Evolutionary conservation across 2,113 vertebrate species (phyloP).

Genomic region (Elachura formosa): DNA sequence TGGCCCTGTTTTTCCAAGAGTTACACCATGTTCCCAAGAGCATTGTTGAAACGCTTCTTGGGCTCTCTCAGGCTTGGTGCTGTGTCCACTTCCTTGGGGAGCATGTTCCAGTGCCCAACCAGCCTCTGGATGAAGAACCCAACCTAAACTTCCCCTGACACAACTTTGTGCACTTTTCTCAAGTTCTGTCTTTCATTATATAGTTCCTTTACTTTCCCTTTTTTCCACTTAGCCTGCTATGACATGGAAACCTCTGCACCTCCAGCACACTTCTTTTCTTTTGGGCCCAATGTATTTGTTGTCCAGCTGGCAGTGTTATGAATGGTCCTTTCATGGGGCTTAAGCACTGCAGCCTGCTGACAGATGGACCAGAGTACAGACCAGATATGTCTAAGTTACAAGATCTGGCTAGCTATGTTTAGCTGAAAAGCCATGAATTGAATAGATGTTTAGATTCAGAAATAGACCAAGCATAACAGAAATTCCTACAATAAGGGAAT

Average conservation of each 20-base stretch:
- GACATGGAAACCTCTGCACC: not conserved
- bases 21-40: accelerated
- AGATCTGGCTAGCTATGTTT: not conserved
- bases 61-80: not conserved
- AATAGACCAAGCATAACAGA: not conserved
- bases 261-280: not conserved
- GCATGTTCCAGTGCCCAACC: not conserved
- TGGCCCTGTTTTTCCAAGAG: not conserved
- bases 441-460: not conserved
- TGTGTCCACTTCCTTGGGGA: not conserved
- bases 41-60: not conserved
- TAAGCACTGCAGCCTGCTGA: not conserved
- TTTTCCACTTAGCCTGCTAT: not conserved
- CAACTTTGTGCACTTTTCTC: accelerated
- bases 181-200: not conserved
- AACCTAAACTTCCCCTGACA: not conserved
- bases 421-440: not conserved
- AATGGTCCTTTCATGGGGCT: not conserved
- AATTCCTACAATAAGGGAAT: not conserved
- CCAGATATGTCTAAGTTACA: not conserved
- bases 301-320: not conserved
- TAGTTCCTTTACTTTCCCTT: not conserved
- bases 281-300: not conserved
- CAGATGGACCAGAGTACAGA: not conserved
- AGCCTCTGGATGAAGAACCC: not conserved